These are phyloP conservation scores for Apodemia zela DNA, from an alignment of 2,888 invertebrate genomes.

Conservation along the genomic window DNA sequence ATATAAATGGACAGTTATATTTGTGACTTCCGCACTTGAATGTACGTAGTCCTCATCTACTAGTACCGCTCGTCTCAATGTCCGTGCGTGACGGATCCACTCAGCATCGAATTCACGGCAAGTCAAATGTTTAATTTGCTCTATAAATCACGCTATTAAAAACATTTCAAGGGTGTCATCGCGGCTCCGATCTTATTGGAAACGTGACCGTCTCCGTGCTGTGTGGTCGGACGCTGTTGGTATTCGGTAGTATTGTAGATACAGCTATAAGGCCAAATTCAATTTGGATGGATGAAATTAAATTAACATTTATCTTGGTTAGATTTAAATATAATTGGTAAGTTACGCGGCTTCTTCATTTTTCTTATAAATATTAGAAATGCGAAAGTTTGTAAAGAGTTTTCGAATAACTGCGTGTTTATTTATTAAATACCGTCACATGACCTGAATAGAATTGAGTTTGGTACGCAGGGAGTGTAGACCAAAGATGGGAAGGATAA, in stretches of 20 bases:
- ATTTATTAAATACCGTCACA: too few species aligned
- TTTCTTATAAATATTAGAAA: neutral
- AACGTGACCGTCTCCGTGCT: slow-evolving; percentile 66
- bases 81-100: slow-evolving; percentile 78
- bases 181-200: slow-evolving; percentile 71
- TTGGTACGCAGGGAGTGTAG: too few species aligned
- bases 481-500: too few species aligned
- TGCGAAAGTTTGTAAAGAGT: too few species aligned
- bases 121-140: slow-evolving; percentile 81
- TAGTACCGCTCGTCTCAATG: slow-evolving; percentile 33
- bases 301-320: slow-evolving; percentile 34
- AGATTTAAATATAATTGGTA: neutral
- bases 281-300: slow-evolving; percentile 55
- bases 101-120: slow-evolving; percentile 77
- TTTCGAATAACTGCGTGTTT: too few species aligned
- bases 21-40: slow-evolving; percentile 18
- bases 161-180: slow-evolving; percentile 80
- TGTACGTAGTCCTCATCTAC: slow-evolving; percentile 25
- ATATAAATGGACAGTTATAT: too few species aligned
- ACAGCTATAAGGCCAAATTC: slow-evolving; percentile 44
- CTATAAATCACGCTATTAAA: slow-evolving; percentile 79
- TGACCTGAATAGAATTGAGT: too few species aligned
- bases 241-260: slow-evolving; percentile 5
- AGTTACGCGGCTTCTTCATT: neutral
- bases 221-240: slow-evolving; percentile 55